phyloP scores from a whole-genome alignment of 2,888 invertebrate species.

The Lumbricus terrestris region DNA sequence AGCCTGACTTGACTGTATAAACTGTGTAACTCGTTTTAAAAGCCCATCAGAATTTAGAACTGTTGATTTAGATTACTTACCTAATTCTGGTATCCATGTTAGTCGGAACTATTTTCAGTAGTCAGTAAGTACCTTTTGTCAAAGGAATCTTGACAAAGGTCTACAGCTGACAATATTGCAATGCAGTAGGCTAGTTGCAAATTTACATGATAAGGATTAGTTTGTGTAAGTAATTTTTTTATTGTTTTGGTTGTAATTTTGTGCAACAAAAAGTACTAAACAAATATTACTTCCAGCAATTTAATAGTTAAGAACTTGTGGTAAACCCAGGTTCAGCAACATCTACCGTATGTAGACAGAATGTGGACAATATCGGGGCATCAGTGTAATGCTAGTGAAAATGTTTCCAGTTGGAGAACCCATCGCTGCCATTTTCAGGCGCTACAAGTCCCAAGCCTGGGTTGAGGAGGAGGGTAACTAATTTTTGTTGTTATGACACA shows the following conservation, averaged over 20 bases:
- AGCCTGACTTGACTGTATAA: neutral
- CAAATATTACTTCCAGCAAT: too few relatives aligned
- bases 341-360: neutral
- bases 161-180: neutral
- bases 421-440: too few relatives aligned
- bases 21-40: neutral
- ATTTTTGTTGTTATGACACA: too few relatives aligned
- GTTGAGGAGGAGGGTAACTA: too few relatives aligned
- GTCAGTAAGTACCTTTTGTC: neutral
- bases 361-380: neutral
- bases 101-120: neutral
- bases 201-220: neutral
- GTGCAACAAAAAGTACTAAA: too few relatives aligned
- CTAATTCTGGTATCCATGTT: neutral
- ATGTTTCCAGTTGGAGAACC: neutral
- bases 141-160: neutral
- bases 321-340: neutral
- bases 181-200: too few relatives aligned
- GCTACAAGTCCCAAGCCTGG: too few relatives aligned
- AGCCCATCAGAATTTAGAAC: neutral
- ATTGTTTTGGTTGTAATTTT: too few relatives aligned
- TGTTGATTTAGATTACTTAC: neutral
- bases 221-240: too few relatives aligned
- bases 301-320: too few relatives aligned
- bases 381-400: neutral